These are phyloP conservation scores for Andinoacara biseriatus DNA, from an alignment of 2,113 vertebrate genomes.

Conservation along the genomic window DNA sequence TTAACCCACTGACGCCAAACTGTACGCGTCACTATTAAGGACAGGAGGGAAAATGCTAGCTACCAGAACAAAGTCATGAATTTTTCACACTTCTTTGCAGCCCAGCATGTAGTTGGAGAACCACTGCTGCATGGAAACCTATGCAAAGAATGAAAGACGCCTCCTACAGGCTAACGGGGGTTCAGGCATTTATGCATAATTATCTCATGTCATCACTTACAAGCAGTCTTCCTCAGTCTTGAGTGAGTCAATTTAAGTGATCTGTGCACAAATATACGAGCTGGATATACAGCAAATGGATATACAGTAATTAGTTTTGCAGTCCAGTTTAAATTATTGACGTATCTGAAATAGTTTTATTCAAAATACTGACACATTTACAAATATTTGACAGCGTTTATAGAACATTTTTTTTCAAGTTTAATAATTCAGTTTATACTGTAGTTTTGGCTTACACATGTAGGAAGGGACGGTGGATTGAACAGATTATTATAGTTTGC, in stretches of 20 bases:
- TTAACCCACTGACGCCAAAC: background rate
- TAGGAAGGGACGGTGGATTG: constrained; percentile 29
- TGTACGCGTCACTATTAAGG: rapidly evolving
- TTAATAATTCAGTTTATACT: constrained; percentile 48
- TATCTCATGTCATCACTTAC: background rate
- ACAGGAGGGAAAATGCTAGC: rapidly evolving
- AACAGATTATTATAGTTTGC: constrained; percentile 32
- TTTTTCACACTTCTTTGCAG: background rate
- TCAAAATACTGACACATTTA: constrained; percentile 65
- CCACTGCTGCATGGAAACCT: background rate
- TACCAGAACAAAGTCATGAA: rapidly evolving
- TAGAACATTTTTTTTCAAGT: constrained; percentile 59
- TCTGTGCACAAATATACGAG: background rate
- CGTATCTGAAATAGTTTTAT: constrained; percentile 62
- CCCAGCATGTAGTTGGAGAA: background rate
- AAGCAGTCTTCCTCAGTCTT: background rate
- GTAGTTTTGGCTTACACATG: constrained; percentile 72
- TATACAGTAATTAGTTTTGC: background rate
- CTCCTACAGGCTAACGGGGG: background rate
- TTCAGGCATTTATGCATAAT: background rate
- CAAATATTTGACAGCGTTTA: constrained; percentile 56
- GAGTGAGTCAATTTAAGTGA: background rate
- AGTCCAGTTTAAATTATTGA: constrained; percentile 16
- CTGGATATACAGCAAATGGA: background rate
- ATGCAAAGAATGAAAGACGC: background rate